A percentile compares a stretch with the other conserved stretches of the same genome.
Conservation (phyloP, 2,888 invertebrate species). For the Tipula unca region DNA sequence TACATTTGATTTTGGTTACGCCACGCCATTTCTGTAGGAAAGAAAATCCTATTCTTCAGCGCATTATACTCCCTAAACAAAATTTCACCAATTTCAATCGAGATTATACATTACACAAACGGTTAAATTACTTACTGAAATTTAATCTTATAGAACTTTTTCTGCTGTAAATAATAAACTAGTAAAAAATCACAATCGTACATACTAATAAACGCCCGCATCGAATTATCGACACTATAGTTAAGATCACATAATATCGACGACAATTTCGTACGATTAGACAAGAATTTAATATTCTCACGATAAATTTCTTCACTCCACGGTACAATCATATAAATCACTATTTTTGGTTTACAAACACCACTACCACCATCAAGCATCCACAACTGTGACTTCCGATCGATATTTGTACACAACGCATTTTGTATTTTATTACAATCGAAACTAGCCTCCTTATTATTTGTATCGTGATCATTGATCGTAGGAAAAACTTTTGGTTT, state of each 20-base stretch:
- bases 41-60: neutral
- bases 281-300: constrained; percentile 19
- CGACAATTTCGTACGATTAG: constrained; percentile 23
- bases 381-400: constrained; percentile 27
- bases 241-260: constrained; percentile 23
- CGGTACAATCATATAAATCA: constrained; percentile 22
- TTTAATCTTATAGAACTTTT: constrained; percentile 19
- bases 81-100: neutral
- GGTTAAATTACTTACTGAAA: neutral
- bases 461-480: constrained; percentile 20
- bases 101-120: neutral
- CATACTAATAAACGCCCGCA: constrained; percentile 24
- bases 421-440: constrained; percentile 25
- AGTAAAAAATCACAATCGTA: constrained; percentile 24
- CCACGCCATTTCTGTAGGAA: neutral
- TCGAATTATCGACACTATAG: constrained; percentile 14
- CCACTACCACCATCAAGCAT: constrained; percentile 27
- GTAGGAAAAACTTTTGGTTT: constrained; percentile 26
- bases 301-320: constrained; percentile 23
- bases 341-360: constrained; percentile 27
- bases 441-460: constrained; percentile 15
- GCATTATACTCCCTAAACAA: neutral
- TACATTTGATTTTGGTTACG: constrained; percentile 19
- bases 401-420: constrained; percentile 26
- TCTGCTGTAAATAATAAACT: constrained; percentile 24